Evolutionary conservation across 2,113 vertebrate genomes (phyloP), one percentile per base, ranked within the genome.

Genomic region (Zeus faber): DNA sequence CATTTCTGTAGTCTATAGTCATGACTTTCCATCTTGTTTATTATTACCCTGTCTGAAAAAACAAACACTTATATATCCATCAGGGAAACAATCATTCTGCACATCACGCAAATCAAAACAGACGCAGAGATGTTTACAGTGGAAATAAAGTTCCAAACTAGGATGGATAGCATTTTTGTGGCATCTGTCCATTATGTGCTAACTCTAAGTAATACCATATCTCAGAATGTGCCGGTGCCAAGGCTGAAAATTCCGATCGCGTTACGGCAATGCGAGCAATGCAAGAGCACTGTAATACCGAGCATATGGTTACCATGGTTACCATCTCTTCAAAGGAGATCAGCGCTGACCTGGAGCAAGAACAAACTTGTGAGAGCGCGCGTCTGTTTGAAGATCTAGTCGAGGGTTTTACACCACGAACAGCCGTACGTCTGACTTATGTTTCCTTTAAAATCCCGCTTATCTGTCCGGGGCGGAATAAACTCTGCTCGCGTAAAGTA

Each of bases 301-400:
- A 87, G 78, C 87, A 87, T 75, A 84, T 84, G 85, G 63, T 29
- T 70, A 73, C 67, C 55, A 58, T 44, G 62, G 58, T 58, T 66
- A 49, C 25, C 37, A 43, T 64, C 55, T 71, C 70, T 79, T 82
- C 74, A 87, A 82, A 81, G 67, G 56, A 41, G 59, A 56, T 64
- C 52, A 5, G 55, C 24, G 56, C 49, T 67, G 63, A 79, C 63
- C 69, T 55, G 54, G 80, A 82, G 58, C 79, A 81, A 73, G 76
- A 77, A 70, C 69, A 62, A 73, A 74, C 74, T 66, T 76, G 67
- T 64, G 61, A 52, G 59, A 52, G 59, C 48, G 26, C 22, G 58
- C 50, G 53, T 17, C 52, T 48, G 56, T 2, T 18, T 60, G 49
- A 13, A 57, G 64, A 69, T 65, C 24, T 49, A 52, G 56, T 58